phyloP scores from a whole-genome alignment of 1,140 invertebrate genomes.

The Heliconius hermathena region DNA sequence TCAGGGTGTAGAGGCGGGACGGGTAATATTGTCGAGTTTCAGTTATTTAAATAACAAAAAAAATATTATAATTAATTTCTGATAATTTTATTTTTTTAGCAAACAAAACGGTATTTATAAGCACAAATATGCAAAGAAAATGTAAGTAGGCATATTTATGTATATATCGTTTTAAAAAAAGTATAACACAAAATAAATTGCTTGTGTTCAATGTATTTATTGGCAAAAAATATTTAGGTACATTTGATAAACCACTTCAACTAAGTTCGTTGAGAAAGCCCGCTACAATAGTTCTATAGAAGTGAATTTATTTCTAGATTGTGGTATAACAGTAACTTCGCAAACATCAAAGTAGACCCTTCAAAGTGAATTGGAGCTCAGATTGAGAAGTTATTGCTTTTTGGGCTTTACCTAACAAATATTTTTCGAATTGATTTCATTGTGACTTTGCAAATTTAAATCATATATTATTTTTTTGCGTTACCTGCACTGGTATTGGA shows the following conservation, averaged over 20 bases:
- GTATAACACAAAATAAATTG: no score
- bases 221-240: background rate
- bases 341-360: constrained; percentile 8
- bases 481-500: background rate
- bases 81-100: no score
- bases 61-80: no score
- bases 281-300: constrained; percentile 8
- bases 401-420: background rate
- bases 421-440: constrained; percentile 1
- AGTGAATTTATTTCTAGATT: constrained; percentile 2
- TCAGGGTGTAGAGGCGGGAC: no score
- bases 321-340: constrained; percentile 3
- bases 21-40: no score
- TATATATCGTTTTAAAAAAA: no score
- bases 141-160: no score
- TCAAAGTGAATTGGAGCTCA: constrained; percentile 2
- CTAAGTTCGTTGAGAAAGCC: background rate
- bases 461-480: background rate
- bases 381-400: constrained; percentile 6
- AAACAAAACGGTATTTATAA: no score
- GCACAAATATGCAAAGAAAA: no score
- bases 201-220: no score
- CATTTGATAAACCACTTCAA: background rate
- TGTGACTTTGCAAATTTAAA: background rate
- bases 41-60: no score